Conservation (phyloP, 1,140 invertebrate species). For the Leptinotarsa defecta region DNA sequence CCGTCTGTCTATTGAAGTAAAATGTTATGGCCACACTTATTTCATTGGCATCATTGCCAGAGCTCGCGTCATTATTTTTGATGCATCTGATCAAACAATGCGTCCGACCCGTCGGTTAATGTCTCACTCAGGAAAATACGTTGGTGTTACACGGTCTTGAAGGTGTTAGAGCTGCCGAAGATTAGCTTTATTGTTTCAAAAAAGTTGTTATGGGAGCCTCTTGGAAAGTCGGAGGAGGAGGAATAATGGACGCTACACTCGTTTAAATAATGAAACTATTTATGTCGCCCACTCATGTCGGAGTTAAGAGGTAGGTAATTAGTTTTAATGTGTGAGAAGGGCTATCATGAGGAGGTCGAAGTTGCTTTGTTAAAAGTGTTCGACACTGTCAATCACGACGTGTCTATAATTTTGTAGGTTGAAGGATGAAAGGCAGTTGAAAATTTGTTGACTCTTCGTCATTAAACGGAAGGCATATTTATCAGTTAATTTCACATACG, state of each 20-base stretch:
- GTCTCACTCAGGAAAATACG: not conserved
- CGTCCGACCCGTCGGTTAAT: not conserved
- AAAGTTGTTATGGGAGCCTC: not conserved
- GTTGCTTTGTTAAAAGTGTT: not conserved
- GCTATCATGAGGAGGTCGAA: not conserved
- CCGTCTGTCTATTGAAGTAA: not conserved
- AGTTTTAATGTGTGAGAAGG: not conserved
- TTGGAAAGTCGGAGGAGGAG: not conserved
- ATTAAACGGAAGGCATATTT: no score
- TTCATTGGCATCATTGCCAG: not conserved
- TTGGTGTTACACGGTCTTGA: not conserved
- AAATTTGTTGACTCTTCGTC: no score
- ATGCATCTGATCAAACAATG: not conserved
- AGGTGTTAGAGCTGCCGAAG: not conserved
- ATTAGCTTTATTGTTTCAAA: slow-evolving; percentile 1
- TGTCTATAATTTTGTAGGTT: no score
- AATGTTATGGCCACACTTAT: slow-evolving; percentile 8
- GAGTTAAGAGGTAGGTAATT: not conserved
- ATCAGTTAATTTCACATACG: no score
- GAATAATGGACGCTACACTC: not conserved
- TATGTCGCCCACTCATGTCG: not conserved
- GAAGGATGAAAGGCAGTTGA: no score
- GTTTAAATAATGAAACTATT: slow-evolving; percentile 19
- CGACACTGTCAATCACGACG: no score
- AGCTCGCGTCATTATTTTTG: not conserved